Conservation (phyloP, 2,797 vertebrate genomes). For the Percopsis omiscomaycus region DNA sequence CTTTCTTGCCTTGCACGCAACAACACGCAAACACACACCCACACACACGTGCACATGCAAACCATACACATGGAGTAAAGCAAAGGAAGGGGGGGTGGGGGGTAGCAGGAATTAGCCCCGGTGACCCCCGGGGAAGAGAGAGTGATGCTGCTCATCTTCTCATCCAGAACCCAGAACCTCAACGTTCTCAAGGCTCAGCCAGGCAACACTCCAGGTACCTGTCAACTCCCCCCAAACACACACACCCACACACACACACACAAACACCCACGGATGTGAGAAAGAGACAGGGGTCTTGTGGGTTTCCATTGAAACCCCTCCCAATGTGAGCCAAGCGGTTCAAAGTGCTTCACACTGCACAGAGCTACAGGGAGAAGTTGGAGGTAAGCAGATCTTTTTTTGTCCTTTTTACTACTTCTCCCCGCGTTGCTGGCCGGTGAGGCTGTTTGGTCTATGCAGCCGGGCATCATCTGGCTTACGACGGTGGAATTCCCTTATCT, state of each 20-base stretch:
- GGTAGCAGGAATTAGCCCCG: slow-evolving; percentile 85
- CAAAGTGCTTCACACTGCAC: too few species aligned
- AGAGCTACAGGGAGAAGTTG: too few species aligned
- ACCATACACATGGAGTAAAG: slow-evolving; percentile 33
- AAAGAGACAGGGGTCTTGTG: slow-evolving; percentile 23
- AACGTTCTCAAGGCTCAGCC: slow-evolving; percentile 77
- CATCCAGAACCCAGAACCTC: slow-evolving; percentile 57
- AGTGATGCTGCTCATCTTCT: slow-evolving; percentile 84
- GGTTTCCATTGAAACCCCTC: background rate
- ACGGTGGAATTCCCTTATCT: slow-evolving; percentile 99
- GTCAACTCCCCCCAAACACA: slow-evolving; percentile 70
- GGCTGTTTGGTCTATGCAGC: slow-evolving; percentile 64
- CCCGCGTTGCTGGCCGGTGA: slow-evolving; percentile 15
- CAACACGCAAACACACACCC: slow-evolving; percentile 17
- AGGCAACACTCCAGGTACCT: slow-evolving; percentile 77
- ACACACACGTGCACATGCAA: slow-evolving; percentile 16
- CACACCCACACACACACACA: slow-evolving; percentile 75
- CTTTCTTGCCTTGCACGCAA: slow-evolving; percentile 44
- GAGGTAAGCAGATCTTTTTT: slow-evolving; percentile 27
- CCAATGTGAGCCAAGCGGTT: too few species aligned
- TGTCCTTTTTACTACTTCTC: slow-evolving; percentile 4
- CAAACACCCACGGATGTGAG: background rate
- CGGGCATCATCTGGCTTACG: slow-evolving; percentile 99
- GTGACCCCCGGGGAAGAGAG: slow-evolving; percentile 84
- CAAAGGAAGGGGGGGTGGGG: slow-evolving; percentile 69